Conservation (phyloP, 2,888 invertebrate genomes). For the Drosophila austrosaltans region DNA sequence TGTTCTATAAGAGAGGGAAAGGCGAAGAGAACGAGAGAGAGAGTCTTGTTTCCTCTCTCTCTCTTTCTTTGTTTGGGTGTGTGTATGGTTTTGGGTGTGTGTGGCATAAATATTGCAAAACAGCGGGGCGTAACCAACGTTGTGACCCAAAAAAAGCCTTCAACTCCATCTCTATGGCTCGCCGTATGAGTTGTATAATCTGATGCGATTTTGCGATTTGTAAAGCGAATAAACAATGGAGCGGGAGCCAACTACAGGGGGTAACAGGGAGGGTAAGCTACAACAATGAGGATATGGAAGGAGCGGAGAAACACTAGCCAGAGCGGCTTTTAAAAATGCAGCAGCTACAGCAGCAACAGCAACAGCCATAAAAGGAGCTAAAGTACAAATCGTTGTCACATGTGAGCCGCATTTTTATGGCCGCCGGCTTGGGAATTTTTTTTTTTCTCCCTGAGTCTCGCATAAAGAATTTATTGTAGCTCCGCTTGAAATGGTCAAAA, state of each 20-base stretch:
- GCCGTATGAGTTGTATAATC: constrained; percentile 62
- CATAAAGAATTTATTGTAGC: constrained; percentile 73
- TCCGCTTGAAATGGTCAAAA: constrained; percentile 68
- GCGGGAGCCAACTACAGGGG: constrained; percentile 23
- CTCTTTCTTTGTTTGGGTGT: not conserved
- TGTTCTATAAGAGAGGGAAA: constrained; percentile 4
- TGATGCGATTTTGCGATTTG: constrained; percentile 75
- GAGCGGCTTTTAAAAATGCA: constrained; percentile 53
- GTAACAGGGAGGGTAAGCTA: not conserved
- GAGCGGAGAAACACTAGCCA: constrained; percentile 4
- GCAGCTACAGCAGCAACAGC: constrained; percentile 24
- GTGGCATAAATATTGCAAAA: constrained; percentile 16
- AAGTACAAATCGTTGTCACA: constrained; percentile 84
- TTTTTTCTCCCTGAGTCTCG: constrained; percentile 31
- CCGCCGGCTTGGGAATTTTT: constrained; percentile 78
- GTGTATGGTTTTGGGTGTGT: constrained; percentile 5
- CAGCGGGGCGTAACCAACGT: constrained; percentile 13
- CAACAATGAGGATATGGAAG: not conserved
- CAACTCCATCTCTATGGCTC: not conserved
- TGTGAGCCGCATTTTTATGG: constrained; percentile 83
- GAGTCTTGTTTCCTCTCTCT: not conserved
- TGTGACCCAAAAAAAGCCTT: constrained; percentile 43
- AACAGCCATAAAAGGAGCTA: constrained; percentile 81
- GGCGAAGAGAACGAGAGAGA: no score
- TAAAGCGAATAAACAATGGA: constrained; percentile 41